These are phyloP conservation scores for Dinocampus coccinellae DNA, from an alignment of 2,888 invertebrate species.

Conservation along the genomic window DNA sequence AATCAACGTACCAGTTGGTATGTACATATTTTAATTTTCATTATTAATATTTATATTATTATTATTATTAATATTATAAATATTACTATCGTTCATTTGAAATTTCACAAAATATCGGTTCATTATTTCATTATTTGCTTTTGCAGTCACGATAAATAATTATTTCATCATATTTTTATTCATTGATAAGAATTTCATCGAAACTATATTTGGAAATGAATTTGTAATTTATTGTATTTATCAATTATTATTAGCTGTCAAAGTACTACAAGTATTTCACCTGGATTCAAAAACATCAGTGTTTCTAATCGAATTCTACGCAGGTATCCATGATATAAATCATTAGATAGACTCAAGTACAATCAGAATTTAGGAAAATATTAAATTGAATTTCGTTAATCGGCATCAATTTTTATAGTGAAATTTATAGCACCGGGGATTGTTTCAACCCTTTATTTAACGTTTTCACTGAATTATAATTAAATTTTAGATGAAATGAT, in stretches of 20 bases:
- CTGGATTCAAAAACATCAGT: constrained; percentile 55
- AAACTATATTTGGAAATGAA: constrained; percentile 16
- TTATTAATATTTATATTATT: not conserved
- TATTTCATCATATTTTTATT: not conserved
- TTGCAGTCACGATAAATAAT: not conserved
- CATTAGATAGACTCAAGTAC: constrained; percentile 24
- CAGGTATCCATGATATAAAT: constrained; percentile 48
- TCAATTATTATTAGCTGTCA: constrained; percentile 50
- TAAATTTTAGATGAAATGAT: not conserved
- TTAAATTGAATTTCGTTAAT: not conserved
- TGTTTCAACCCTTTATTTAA: not conserved
- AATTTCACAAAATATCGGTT: not conserved
- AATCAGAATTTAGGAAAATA: constrained; percentile 23
- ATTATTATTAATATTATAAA: not conserved
- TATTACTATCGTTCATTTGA: not conserved
- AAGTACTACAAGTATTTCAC: constrained; percentile 51
- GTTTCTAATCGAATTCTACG: constrained; percentile 55
- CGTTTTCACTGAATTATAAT: no score
- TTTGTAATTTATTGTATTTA: not conserved
- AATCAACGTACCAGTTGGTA: constrained; percentile 76
- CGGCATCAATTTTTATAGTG: not conserved
- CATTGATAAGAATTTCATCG: not conserved
- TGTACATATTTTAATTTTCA: constrained; percentile 48
- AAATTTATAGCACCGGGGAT: constrained; percentile 18
- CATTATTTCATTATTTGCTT: not conserved